Base-by-base conservation (phyloP, 2,888 invertebrate genomes). In the Ormyrus thymus region DNA sequence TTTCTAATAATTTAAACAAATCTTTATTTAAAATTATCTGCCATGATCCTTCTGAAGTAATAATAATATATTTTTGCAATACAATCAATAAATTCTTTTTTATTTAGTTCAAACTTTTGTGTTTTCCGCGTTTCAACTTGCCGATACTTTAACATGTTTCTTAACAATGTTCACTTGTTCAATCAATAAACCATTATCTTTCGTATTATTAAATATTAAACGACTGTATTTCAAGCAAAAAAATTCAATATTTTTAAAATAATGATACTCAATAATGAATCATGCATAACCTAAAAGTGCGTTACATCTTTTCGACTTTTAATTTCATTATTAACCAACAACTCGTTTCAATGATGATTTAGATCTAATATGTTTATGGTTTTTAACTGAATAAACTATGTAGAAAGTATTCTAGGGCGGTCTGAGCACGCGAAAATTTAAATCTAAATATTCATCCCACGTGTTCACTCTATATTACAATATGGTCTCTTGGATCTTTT, bases 341-440 rank as follows among this genome's bases (percentile, higher is more conserved):
- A 29, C 4, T 29, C 29, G 29, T 29, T 15, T 68, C 72, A 76
- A 87, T 94, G 94, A 94, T 94, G 94, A 94, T 92, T 91, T 92
- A 92, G 92, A 92, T 90, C 87, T 90, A 88, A 72, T 87, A 88
- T 90, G 91, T 92, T 94, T 92, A 94, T 93, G 94, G 94, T 94
- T 94, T 91, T 92, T 91, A 92, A 92, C 93, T 93, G 94, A 94
- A 90, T 62, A 85, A 90, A 90, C 90, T 85, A 88, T 92, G 93
- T 93, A 92, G 94, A 94, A 91, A 91, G 86, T 90, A 89, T 90
- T 92, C 94, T 94, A 94, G 94, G 94, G 94, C 94, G 94, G 94
- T 94, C 94, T 94, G 94, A 94, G 69, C 50, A 74, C 79, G 83
- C 6, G 76, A 68, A 83, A 51, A 64, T 55, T 81, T 46, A 29